Base-by-base conservation (phyloP, 2,113 vertebrate genomes). In the Coturnix japonica region DNA sequence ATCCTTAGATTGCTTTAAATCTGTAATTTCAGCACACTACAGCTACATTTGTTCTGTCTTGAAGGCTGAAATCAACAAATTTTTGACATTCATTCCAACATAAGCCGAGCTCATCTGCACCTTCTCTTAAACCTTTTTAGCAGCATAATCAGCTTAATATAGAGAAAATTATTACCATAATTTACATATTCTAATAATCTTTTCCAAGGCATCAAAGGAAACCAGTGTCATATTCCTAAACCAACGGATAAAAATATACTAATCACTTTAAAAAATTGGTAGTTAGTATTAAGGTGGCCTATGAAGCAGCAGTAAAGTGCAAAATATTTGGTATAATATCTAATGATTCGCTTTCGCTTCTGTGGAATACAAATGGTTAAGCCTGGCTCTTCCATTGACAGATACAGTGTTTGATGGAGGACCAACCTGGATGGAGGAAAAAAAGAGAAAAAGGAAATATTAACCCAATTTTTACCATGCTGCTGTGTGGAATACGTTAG, bases 361-460 rank as follows among this genome's bases (percentile, higher is more conserved):
- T 53, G 96, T 75, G 59, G 96, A 91, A 89, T 87, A 54, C 31
- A 97, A 81, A 46, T 76, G 91, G 92, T 83, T 94, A 83, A 96
- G 87, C 79, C 87, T 87, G 72, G 97, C 94, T 95, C 95, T 97
- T 90, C 97, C 97, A 87, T 97, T 98, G 89, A 98, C 81, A 92
- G 97, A 96, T 74, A 98, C 15, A 59, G 96, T 97, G 91, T 97
- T 97, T 63, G 97, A 97, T 26, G 97, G 97, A 91, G 97, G 95
- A 66, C 96, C 96, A 86, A 98, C 97, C 98, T 98, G 85, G 78
- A 93, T n/a, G 63, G 2, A 18, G 8, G 3, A 5, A 11, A 49
- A 43, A 81, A 33, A 84, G 43, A 86, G 21, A 67, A 74, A 70
- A 82, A 70, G 85, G 20, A 96, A 85, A 44, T 30, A 90, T 89